phyloP scores from a whole-genome alignment of 2,113 vertebrate species.

The Dasyurus viverrinus region DNA sequence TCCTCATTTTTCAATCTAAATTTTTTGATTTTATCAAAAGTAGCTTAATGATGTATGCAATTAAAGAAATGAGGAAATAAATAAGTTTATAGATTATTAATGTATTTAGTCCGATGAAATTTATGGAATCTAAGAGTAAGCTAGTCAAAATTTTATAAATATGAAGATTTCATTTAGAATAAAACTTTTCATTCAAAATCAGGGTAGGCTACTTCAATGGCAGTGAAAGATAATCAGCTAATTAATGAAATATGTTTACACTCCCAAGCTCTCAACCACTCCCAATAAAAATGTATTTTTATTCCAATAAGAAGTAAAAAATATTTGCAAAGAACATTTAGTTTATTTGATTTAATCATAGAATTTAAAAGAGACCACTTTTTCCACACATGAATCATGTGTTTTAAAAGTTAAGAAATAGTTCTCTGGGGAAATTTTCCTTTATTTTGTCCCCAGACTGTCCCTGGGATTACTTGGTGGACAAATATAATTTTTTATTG shows the following conservation, averaged over 20 bases:
- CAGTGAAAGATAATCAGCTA: too few relatives aligned
- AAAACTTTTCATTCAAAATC: background rate
- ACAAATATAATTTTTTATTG: conserved; percentile 70
- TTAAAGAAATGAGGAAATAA: background rate
- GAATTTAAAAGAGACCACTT: background rate
- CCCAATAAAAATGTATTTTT: conserved; percentile 22
- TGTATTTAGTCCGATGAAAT: background rate
- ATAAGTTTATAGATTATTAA: background rate
- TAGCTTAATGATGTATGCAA: background rate
- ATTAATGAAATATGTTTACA: too few relatives aligned
- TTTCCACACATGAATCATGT: background rate
- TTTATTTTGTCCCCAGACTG: conserved; percentile 31
- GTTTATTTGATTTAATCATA: background rate
- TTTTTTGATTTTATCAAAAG: background rate
- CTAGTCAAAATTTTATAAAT: background rate
- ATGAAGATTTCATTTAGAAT: background rate
- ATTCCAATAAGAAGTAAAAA: background rate
- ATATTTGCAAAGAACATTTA: background rate
- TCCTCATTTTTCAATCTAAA: background rate
- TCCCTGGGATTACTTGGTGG: conserved; percentile 44
- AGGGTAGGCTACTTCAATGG: too few relatives aligned
- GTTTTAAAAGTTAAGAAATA: conserved; percentile 51
- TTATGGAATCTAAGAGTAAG: background rate
- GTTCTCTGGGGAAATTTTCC: conserved; percentile 34
- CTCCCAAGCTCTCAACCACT: too few relatives aligned